Evolutionary conservation across 2,797 vertebrate genomes (phyloP).

Genomic region (Hirundo rustica): DNA sequence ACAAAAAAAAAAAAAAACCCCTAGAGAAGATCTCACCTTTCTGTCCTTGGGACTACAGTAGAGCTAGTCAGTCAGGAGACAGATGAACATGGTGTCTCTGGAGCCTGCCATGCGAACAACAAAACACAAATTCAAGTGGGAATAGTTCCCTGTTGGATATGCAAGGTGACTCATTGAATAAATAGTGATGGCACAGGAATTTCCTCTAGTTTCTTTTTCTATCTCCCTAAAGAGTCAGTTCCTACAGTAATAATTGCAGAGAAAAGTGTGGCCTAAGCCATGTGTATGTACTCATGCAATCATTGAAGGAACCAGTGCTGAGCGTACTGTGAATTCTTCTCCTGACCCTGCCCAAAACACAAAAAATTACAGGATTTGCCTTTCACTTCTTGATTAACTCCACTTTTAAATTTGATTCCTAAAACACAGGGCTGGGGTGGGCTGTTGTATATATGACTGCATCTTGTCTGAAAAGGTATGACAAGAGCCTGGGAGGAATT

Average conservation of each 20-base stretch:
- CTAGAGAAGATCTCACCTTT: neutral
- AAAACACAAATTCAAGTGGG: neutral
- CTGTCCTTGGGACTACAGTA: neutral
- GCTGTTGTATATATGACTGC: neutral
- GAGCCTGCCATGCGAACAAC: neutral
- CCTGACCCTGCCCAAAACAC: neutral
- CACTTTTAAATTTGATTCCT: neutral
- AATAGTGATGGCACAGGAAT: neutral
- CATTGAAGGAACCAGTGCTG: neutral
- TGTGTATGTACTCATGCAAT: fast-evolving
- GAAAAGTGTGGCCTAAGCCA: neutral
- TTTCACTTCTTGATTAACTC: neutral
- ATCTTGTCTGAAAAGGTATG: neutral
- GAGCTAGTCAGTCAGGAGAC: neutral
- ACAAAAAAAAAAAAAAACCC: no score
- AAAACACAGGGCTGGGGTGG: neutral
- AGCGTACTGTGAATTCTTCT: neutral
- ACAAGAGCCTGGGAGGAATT: neutral
- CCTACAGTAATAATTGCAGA: neutral
- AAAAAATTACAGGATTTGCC: neutral
- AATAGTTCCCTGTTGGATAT: neutral
- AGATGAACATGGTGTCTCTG: neutral
- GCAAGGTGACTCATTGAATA: neutral
- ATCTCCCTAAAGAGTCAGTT: neutral
- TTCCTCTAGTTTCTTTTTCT: neutral